Percentiles rank a stretch among this genome's conserved stretches.
Evolutionary conservation across 2,797 vertebrate species (phyloP).

Genomic region (Pseudotriccus pelzelni): DNA sequence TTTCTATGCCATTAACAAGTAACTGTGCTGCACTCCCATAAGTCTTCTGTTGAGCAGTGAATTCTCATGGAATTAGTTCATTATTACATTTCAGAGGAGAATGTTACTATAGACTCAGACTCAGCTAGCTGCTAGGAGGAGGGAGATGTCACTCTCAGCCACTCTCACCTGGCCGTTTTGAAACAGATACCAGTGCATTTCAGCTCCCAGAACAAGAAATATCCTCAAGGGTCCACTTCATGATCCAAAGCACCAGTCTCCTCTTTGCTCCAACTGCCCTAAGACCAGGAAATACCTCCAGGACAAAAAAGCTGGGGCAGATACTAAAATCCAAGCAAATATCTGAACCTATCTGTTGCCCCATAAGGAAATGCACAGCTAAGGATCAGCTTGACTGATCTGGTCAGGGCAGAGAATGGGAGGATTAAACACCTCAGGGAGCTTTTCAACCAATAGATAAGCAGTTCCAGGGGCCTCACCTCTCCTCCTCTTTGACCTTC

Average conservation of each 20-base stretch:
- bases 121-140: not conserved
- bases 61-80: not conserved
- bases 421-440: not conserved
- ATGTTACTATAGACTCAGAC: not conserved
- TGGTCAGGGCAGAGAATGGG: accelerated
- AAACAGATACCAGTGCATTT: not conserved
- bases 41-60: not conserved
- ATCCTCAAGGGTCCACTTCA: not conserved
- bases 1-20: not conserved
- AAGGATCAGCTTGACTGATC: not conserved
- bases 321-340: not conserved
- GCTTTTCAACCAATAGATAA: not conserved
- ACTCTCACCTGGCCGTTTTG: not conserved
- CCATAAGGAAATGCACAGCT: not conserved
- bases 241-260: not conserved
- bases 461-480: not conserved
- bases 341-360: not conserved
- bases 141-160: not conserved
- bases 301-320: not conserved
- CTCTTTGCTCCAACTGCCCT: not conserved
- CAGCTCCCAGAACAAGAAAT: not conserved
- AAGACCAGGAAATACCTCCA: not conserved
- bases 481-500: not conserved
- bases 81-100: not conserved
- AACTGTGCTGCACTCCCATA: not conserved